These are phyloP conservation scores for Sebastolobus alascanus DNA, from an alignment of 2,797 vertebrate genomes.

Conservation along the genomic window DNA sequence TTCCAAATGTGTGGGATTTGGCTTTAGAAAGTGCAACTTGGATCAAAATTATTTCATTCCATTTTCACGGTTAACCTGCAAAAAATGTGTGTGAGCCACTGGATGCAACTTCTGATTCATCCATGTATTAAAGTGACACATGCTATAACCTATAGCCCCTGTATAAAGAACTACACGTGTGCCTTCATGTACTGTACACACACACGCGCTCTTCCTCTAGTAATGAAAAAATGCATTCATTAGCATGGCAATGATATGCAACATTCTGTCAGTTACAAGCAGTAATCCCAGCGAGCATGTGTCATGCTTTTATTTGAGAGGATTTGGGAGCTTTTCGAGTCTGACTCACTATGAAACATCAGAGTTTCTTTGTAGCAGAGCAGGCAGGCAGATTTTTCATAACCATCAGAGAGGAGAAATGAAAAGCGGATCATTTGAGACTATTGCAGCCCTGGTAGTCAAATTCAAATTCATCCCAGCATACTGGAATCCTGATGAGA, in stretches of 20 bases:
- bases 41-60: background rate
- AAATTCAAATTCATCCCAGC: constrained; percentile 55
- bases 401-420: constrained; percentile 43
- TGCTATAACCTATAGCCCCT: background rate
- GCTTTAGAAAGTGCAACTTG: background rate
- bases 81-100: background rate
- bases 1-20: background rate
- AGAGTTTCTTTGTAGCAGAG: constrained; percentile 33
- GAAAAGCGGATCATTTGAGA: constrained; percentile 45
- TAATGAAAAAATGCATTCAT: constrained; percentile 15
- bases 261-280: constrained; percentile 21
- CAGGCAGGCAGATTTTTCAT: constrained; percentile 26
- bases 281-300: constrained; percentile 35
- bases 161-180: background rate
- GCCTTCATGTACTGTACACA: background rate
- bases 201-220: background rate
- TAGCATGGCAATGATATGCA: constrained; percentile 10
- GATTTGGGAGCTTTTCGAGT: constrained; percentile 34
- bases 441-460: constrained; percentile 35
- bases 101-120: background rate
- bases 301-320: constrained; percentile 42
- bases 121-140: background rate
- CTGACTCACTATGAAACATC: constrained; percentile 31
- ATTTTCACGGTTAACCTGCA: background rate
- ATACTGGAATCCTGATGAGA: constrained; percentile 46